Evolutionary conservation across 2,797 vertebrate species (phyloP).

Genomic region (Nyctibius grandis): DNA sequence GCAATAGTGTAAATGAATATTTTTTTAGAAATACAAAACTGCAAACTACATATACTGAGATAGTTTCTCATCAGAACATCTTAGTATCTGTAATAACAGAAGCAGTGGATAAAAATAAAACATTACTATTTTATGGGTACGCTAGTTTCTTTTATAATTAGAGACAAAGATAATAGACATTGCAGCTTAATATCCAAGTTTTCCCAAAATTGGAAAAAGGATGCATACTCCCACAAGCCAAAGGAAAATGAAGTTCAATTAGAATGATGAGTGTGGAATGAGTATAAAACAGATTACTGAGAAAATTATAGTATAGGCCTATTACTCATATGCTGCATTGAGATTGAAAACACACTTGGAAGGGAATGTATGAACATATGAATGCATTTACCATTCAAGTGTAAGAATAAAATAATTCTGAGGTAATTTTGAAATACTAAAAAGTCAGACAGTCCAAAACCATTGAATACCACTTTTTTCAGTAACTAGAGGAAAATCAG

Average conservation of each 20-base stretch:
- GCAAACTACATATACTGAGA: neutral
- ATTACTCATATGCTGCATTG: neutral
- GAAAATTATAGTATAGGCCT: neutral
- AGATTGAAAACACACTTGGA: neutral
- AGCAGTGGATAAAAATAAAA: neutral
- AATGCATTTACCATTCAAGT: neutral
- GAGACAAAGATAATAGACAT: neutral
- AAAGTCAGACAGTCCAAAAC: neutral
- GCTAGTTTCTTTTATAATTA: neutral
- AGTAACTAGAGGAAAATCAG: neutral
- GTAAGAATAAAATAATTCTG: neutral
- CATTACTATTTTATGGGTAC: neutral
- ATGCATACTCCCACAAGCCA: neutral
- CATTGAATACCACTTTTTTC: neutral
- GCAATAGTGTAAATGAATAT: neutral
- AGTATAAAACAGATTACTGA: neutral
- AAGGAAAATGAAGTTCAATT: neutral
- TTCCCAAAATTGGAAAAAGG: neutral
- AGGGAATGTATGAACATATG: neutral
- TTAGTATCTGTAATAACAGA: neutral
- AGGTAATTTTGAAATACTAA: neutral
- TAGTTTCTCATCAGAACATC: neutral
- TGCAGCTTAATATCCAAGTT: neutral
- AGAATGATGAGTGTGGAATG: neutral
- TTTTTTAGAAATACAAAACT: neutral